A percentile compares a stretch with the other conserved stretches of the same genome.
These are phyloP conservation scores for Muntiacus muntjak DNA, from an alignment of 2,113 vertebrate genomes.

Conservation along the genomic window DNA sequence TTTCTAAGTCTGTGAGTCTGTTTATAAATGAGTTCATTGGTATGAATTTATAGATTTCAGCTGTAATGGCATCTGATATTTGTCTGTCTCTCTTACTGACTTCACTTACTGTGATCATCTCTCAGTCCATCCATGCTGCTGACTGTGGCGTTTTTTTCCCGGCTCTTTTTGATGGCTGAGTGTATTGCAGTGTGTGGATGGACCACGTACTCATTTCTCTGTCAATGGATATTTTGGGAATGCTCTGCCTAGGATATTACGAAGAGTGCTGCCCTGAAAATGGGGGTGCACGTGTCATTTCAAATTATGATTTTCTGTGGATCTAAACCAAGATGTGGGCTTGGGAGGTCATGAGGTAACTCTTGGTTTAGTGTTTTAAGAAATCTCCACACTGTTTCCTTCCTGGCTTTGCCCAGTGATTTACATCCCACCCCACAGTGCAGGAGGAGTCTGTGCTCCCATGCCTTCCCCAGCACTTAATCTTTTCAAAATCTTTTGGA, in stretches of 20 bases:
- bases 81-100: background rate
- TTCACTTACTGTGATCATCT: fast-evolving
- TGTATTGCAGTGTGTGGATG: background rate
- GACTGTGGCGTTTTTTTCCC: fast-evolving
- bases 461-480: background rate
- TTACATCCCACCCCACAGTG: background rate
- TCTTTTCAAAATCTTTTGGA: background rate
- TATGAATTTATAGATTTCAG: background rate
- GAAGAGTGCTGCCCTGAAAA: background rate
- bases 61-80: background rate
- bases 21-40: background rate
- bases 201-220: background rate
- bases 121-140: background rate
- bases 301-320: background rate
- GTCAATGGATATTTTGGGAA: background rate
- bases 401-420: too few species aligned
- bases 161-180: background rate
- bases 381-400: background rate
- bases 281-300: background rate
- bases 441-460: background rate
- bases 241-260: background rate
- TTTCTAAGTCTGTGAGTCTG: background rate
- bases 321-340: background rate
- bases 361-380: background rate
- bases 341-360: background rate